Evolutionary conservation across 2,113 vertebrate species (phyloP).

Genomic region (Heterotis niloticus): DNA sequence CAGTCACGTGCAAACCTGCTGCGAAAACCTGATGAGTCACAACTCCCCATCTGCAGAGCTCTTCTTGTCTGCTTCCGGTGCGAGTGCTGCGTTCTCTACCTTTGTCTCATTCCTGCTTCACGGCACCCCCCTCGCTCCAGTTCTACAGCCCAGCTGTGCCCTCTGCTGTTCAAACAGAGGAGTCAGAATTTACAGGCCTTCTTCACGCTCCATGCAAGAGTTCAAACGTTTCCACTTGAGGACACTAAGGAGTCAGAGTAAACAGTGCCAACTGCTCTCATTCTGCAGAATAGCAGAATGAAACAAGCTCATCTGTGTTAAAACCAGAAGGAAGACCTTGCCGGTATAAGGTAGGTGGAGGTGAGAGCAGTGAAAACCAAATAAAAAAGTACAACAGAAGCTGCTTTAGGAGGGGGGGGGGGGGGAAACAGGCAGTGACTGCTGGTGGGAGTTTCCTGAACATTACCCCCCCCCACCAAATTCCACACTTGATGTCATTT

Average conservation of each 20-base stretch:
- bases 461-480: too few relatives aligned
- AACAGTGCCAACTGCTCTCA: too few relatives aligned
- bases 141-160: neutral
- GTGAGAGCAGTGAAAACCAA: too few relatives aligned
- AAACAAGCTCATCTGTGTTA: too few relatives aligned
- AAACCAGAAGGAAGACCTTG: too few relatives aligned
- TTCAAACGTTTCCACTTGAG: neutral
- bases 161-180: slow-evolving; percentile 2
- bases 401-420: too few relatives aligned
- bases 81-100: neutral
- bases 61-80: neutral
- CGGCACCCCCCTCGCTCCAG: neutral
- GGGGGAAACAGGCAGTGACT: too few relatives aligned
- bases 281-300: too few relatives aligned
- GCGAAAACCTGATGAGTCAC: slow-evolving; percentile 4
- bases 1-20: neutral
- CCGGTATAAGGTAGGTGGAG: too few relatives aligned
- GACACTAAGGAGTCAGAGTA: neutral
- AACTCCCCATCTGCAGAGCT: neutral
- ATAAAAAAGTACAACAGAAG: too few relatives aligned
- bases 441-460: too few relatives aligned
- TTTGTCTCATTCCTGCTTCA: neutral
- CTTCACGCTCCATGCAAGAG: neutral
- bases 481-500: too few relatives aligned
- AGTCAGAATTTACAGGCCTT: neutral